Conservation (phyloP, 2,888 invertebrate genomes). For the Caradrina kadenii region DNA sequence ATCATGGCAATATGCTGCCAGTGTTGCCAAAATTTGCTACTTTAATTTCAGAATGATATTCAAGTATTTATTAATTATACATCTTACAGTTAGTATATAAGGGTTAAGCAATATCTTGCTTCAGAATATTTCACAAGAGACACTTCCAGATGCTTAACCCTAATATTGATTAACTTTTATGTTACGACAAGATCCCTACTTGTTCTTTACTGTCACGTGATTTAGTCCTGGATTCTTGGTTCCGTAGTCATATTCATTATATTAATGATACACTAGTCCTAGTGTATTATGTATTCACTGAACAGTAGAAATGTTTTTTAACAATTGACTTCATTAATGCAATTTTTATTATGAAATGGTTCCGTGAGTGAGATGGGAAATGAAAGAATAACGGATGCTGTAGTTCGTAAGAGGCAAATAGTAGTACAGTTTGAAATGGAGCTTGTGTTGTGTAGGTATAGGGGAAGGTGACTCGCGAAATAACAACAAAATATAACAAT, state of each 20-base stretch:
- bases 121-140: constrained; percentile 27
- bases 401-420: not conserved
- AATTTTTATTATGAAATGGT: constrained; percentile 14
- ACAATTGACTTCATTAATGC: constrained; percentile 2
- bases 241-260: not conserved
- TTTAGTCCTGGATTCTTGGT: constrained; percentile 22
- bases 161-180: constrained; percentile 40
- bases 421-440: not conserved
- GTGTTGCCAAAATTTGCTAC: not conserved
- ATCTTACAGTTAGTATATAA: too few species aligned
- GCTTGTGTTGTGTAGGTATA: not conserved
- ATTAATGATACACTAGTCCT: too few species aligned
- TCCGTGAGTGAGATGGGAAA: constrained; percentile 12
- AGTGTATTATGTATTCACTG: constrained; percentile 2
- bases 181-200: not conserved
- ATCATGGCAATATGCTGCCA: too few species aligned
- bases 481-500: too few species aligned
- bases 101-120: not conserved
- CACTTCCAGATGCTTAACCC: constrained; percentile 24
- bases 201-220: constrained; percentile 23
- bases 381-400: constrained; percentile 24
- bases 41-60: constrained; percentile 1
- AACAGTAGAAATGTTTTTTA: not conserved
- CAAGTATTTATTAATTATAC: not conserved
- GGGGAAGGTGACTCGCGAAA: too few species aligned